phyloP scores from a whole-genome alignment of 2,113 vertebrate species.

The Candoia aspera region DNA sequence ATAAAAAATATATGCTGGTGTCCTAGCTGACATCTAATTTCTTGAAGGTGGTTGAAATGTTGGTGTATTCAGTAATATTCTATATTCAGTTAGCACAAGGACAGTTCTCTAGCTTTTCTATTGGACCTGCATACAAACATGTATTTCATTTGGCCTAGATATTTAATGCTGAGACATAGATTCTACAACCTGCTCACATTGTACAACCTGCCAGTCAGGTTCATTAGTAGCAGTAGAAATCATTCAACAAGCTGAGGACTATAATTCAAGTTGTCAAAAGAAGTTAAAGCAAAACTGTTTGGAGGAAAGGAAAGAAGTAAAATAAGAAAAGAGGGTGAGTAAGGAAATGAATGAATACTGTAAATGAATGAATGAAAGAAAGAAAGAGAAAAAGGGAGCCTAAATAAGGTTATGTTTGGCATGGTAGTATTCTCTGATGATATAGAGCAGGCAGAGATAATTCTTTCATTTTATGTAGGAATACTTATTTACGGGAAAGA shows the following conservation, averaged over 20 bases:
- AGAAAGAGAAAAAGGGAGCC: neutral
- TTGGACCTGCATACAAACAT: neutral
- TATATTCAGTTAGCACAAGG: rapidly evolving
- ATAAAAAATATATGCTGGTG: too few species aligned
- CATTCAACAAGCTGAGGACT: neutral
- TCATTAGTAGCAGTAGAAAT: slow-evolving; percentile 14
- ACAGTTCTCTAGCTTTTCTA: neutral
- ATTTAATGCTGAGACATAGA: neutral
- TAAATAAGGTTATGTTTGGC: slow-evolving; percentile 37
- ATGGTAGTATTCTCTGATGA: slow-evolving; percentile 25
- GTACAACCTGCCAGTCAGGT: slow-evolving; percentile 36
- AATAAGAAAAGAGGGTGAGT: neutral
- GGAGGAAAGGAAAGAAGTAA: slow-evolving; percentile 38
- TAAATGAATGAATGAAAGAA: too few species aligned
- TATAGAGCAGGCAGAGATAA: neutral
- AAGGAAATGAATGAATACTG: too few species aligned
- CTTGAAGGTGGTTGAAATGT: neutral
- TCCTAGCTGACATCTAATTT: neutral
- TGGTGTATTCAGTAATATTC: neutral
- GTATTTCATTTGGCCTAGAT: neutral
- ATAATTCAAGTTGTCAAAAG: slow-evolving; percentile 31
- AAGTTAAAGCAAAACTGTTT: slow-evolving; percentile 43
- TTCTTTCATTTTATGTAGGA: neutral
- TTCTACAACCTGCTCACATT: neutral
- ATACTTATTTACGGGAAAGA: neutral